Conservation (phyloP, 2,888 invertebrate genomes). For the Drosophila siamana region DNA sequence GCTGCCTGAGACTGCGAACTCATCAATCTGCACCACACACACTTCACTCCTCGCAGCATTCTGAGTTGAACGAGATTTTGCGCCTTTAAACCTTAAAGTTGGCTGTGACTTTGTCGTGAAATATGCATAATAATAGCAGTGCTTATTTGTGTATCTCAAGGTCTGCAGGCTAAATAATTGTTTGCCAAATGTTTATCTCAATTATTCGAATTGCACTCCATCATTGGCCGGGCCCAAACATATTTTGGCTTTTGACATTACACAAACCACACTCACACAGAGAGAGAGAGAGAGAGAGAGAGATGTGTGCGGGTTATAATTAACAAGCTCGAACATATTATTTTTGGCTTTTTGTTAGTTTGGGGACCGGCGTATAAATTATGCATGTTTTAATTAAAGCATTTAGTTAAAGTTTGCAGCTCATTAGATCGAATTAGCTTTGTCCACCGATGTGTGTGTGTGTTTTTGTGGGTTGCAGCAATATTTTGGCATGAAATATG, state of each 20-base stretch:
- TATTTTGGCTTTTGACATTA: background rate
- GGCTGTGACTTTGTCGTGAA: background rate
- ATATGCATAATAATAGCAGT: background rate
- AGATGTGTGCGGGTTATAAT: conserved; percentile 6
- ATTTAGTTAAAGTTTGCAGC: conserved; percentile 9
- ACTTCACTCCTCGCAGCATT: too few species aligned
- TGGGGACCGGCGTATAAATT: background rate
- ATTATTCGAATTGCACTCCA: background rate
- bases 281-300: too few species aligned
- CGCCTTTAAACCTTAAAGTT: background rate
- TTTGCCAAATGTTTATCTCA: background rate
- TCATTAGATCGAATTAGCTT: conserved; percentile 11
- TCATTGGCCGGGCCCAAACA: background rate
- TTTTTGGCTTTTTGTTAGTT: background rate
- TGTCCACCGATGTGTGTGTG: too few species aligned
- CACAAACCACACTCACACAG: too few species aligned
- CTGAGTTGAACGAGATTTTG: conserved; percentile 2
- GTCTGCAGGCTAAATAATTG: background rate
- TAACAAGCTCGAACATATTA: conserved; percentile 12
- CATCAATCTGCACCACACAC: background rate
- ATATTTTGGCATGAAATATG: background rate
- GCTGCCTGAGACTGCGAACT: background rate
- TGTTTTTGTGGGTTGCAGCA: background rate
- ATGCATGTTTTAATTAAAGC: conserved; percentile 30
- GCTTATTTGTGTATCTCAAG: background rate